A percentile compares a stretch with the other conserved stretches of the same genome.
These are phyloP conservation scores for Agrotis exclamationis DNA, from an alignment of 2,888 invertebrate genomes.

Conservation along the genomic window DNA sequence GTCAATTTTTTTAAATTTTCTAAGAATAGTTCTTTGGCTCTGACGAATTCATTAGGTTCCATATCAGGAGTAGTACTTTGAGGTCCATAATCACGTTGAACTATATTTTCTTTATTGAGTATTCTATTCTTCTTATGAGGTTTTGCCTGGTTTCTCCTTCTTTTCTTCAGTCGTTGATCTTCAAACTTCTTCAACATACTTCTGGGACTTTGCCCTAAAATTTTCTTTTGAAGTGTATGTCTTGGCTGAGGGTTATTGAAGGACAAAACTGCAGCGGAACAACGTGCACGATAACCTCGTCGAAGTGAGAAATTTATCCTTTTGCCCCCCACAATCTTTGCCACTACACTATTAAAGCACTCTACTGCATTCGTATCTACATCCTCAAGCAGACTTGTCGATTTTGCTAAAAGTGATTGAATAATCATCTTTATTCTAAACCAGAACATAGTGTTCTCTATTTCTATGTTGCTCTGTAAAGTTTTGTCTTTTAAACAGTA, in stretches of 20 bases:
- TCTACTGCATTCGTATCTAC: conserved; percentile 16
- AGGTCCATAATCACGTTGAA: background rate
- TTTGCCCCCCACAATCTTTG: conserved; percentile 49
- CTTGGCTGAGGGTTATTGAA: conserved; percentile 39
- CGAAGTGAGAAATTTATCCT: conserved; percentile 34
- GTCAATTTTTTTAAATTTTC: background rate
- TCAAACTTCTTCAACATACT: no score
- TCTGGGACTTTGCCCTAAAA: conserved; percentile 39
- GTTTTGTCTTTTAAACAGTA: conserved; percentile 1
- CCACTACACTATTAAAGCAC: conserved; percentile 33
- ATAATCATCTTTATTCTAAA: no score
- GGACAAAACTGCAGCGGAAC: conserved; percentile 38
- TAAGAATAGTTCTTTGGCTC: conserved; percentile 10
- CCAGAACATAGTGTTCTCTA: no score
- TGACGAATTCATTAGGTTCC: background rate
- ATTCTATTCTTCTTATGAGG: conserved; percentile 12
- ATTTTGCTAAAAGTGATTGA: no score
- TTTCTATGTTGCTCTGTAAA: no score
- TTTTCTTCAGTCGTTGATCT: conserved; percentile 22
- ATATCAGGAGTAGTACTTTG: conserved; percentile 5
- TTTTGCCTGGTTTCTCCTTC: conserved; percentile 13
- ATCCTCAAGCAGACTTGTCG: conserved; percentile 10
- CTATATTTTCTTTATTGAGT: background rate
- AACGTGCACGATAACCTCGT: conserved; percentile 32
- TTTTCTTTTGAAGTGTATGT: conserved; percentile 33